Percentiles rank a stretch among this genome's conserved stretches.
Conservation (phyloP, 2,797 vertebrate genomes). For the Bradypodion ventrale region DNA sequence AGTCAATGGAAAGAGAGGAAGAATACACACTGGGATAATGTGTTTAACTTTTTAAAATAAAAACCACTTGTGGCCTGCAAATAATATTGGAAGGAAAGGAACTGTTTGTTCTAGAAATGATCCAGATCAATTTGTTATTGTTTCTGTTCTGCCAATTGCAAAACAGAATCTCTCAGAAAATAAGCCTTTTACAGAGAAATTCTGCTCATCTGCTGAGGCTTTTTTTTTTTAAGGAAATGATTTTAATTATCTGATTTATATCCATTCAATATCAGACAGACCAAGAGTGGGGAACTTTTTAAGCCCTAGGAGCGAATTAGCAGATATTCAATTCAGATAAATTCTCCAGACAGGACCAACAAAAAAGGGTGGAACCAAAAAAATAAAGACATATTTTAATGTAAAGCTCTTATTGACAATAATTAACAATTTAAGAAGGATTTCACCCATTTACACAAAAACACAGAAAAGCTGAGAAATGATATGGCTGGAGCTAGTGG, state of each 20-base stretch:
- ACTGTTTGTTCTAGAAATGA: not conserved
- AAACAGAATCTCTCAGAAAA: not conserved
- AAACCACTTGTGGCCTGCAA: conserved; percentile 33
- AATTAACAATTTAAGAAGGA: too few species aligned
- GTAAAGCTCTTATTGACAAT: too few species aligned
- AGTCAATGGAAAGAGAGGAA: conserved; percentile 19
- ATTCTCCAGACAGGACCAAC: too few species aligned
- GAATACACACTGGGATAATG: not conserved
- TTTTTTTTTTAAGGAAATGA: not conserved
- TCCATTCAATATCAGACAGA: not conserved
- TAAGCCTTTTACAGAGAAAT: not conserved
- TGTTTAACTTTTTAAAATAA: not conserved
- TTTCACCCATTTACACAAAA: too few species aligned
- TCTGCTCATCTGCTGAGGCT: not conserved
- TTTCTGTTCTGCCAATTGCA: too few species aligned
- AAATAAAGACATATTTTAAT: too few species aligned
- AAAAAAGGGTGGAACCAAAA: too few species aligned
- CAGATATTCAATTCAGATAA: too few species aligned
- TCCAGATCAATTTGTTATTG: not conserved
- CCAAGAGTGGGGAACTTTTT: too few species aligned
- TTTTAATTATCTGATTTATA: not conserved
- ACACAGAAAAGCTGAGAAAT: too few species aligned
- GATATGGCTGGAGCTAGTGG: too few species aligned
- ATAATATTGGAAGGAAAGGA: conserved; percentile 49
- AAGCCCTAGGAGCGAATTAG: too few species aligned